A percentile compares a stretch with the other conserved stretches of the same genome.
Evolutionary conservation across 92 coral and sea anemone species (phyloP).

Genomic region (Montipora capitata): DNA sequence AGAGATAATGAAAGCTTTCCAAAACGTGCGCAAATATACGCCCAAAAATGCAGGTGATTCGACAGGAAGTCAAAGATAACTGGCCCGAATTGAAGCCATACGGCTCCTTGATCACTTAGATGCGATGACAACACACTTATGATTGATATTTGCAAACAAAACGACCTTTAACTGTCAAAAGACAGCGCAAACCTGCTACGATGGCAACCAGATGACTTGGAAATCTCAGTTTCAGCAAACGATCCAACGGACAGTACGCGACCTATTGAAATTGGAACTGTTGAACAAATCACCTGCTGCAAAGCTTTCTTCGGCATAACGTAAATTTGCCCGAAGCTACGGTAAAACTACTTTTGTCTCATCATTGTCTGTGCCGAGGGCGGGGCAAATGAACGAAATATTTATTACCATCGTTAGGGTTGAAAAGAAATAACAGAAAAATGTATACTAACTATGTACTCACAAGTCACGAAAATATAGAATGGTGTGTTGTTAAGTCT

Average conservation of each 20-base stretch:
- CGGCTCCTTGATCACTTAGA: conserved; percentile 22
- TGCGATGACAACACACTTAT: conserved; percentile 30
- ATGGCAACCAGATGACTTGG: too few species aligned
- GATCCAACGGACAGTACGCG: not conserved
- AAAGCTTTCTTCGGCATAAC: conserved; percentile 5
- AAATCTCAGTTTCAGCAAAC: too few species aligned
- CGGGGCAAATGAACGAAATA: conserved; percentile 1
- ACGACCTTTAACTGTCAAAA: not conserved
- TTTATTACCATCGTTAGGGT: not conserved
- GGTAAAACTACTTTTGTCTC: not conserved
- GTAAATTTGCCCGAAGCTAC: conserved; percentile 6
- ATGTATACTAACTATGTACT: not conserved
- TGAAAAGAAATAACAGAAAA: not conserved
- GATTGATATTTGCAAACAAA: conserved; percentile 21
- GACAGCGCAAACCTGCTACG: not conserved
- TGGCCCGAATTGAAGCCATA: too few species aligned
- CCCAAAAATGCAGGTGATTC: conserved; percentile 19
- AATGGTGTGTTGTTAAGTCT: too few species aligned
- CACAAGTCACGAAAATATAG: not conserved
- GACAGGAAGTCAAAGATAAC: conserved; percentile 41
- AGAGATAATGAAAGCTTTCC: conserved; percentile 17
- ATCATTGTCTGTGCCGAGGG: conserved; percentile 5
- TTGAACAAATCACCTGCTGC: not conserved
- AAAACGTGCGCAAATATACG: conserved; percentile 28
- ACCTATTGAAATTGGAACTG: not conserved